These are phyloP conservation scores for Blastomussa wellsi DNA, from an alignment of 92 coral and sea anemone genomes.

Conservation along the genomic window DNA sequence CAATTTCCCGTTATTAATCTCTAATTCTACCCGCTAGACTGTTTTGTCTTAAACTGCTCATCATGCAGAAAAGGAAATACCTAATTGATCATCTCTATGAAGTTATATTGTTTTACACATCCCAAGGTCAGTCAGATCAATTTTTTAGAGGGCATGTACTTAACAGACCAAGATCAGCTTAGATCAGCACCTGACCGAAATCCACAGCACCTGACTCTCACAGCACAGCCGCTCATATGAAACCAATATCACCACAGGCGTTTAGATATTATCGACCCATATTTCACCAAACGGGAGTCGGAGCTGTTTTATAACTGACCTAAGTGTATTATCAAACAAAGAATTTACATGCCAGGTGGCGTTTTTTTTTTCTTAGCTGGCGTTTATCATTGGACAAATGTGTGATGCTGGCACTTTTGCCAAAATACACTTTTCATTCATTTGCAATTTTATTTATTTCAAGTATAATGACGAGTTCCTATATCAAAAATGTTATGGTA, in stretches of 20 bases:
- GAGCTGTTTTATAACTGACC: neutral
- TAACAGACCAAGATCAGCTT: too few species aligned
- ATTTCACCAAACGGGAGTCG: neutral
- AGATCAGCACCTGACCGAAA: neutral
- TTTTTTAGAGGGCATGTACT: neutral
- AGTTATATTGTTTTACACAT: neutral
- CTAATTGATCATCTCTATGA: neutral
- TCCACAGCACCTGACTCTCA: constrained; percentile 4
- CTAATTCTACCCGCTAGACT: neutral
- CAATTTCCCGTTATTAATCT: too few species aligned
- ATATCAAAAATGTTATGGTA: too few species aligned
- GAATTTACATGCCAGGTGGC: neutral
- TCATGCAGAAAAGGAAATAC: neutral
- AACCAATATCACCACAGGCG: neutral
- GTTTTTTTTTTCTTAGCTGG: neutral
- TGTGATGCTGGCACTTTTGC: neutral
- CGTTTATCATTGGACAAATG: neutral
- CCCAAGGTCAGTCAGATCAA: neutral
- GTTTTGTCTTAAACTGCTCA: neutral
- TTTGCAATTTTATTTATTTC: too few species aligned
- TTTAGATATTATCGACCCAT: neutral
- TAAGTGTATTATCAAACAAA: neutral
- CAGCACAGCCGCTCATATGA: neutral
- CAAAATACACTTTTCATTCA: too few species aligned
- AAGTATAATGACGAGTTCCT: too few species aligned